Evolutionary conservation across 2,888 invertebrate genomes (phyloP).

Genomic region (Pandemis cinnamomeana): DNA sequence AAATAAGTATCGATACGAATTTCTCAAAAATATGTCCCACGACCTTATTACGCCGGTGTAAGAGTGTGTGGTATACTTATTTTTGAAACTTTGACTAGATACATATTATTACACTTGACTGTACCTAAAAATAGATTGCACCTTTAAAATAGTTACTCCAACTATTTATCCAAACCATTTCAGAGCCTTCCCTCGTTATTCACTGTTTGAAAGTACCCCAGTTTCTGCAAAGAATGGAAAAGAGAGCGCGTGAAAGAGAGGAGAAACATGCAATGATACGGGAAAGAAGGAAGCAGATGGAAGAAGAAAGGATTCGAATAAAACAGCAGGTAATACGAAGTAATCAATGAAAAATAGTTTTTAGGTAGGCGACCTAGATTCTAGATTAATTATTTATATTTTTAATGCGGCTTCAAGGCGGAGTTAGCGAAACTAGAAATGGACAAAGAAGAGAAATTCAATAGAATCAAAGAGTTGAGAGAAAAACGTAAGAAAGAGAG

Average conservation of each 20-base stretch:
- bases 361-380: too few species aligned
- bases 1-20: too few species aligned
- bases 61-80: too few species aligned
- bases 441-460: slow-evolving; percentile 86
- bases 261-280: slow-evolving; percentile 80
- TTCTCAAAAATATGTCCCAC: too few species aligned
- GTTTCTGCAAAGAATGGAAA: slow-evolving; percentile 89
- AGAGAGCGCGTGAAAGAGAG: slow-evolving; percentile 87
- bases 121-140: too few species aligned
- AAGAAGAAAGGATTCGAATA: slow-evolving; percentile 74
- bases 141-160: too few species aligned
- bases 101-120: too few species aligned
- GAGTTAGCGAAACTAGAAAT: slow-evolving; percentile 80
- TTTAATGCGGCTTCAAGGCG: slow-evolving; percentile 57
- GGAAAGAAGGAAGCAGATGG: slow-evolving; percentile 77
- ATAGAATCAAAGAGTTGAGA: slow-evolving; percentile 85
- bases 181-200: slow-evolving; percentile 72
- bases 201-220: slow-evolving; percentile 86
- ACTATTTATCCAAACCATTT: slow-evolving; percentile 42
- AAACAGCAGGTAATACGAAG: slow-evolving; percentile 72
- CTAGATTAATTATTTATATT: too few species aligned
- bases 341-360: neutral
- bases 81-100: too few species aligned
- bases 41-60: too few species aligned
- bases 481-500: slow-evolving; percentile 86